Evolutionary conservation across 2,888 invertebrate species (phyloP), one percentile per base, ranked within the genome.

Genomic region (Odontocolon sp.): DNA sequence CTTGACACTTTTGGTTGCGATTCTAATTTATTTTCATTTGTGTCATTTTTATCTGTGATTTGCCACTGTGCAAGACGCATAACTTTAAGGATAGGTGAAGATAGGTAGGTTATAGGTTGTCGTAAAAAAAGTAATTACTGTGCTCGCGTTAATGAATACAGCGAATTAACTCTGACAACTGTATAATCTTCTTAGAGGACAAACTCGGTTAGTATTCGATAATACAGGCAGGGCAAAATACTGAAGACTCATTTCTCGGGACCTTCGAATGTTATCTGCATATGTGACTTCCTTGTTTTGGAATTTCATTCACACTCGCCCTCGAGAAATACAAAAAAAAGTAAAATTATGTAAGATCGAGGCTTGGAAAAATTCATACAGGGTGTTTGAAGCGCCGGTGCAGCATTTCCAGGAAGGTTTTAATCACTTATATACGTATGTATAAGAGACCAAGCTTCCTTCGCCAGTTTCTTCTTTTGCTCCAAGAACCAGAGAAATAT

Each of bases 401-500:
- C 23, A 14, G 26, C 56, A 50, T 52, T 69, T 69, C 69, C 56
- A 64, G 69, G 69, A 75, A 64, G 74, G 42, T 57, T 68, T 77
- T 64, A 73, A 57, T 73, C 64, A 59, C 50, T 9, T 8, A 38
- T 56, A 56, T 42, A 16, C 8, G 6, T 16, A 4, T 31, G 42
- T 67, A 31, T 50, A 28, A 31, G 50, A 52, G 40, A 26, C 16
- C 9, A 59, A 40, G 16, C 61, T 61, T 9, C 40, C 31, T 23
- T 33, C 18, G 57, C 38, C 61, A 45, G 47, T 52, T 47, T 42
- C 52, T 52, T 76, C 33, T 26, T 57, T 57, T 14, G 45, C 18
- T 38, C 28, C 16, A 28, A 18, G 36, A 11, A 21, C 14, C 23
- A 33, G 57, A 45, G 57, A 47, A 68, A 42, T 68, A 42, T 57